Conservation (phyloP, 2,888 invertebrate genomes). For the Parnassius mnemosyne region DNA sequence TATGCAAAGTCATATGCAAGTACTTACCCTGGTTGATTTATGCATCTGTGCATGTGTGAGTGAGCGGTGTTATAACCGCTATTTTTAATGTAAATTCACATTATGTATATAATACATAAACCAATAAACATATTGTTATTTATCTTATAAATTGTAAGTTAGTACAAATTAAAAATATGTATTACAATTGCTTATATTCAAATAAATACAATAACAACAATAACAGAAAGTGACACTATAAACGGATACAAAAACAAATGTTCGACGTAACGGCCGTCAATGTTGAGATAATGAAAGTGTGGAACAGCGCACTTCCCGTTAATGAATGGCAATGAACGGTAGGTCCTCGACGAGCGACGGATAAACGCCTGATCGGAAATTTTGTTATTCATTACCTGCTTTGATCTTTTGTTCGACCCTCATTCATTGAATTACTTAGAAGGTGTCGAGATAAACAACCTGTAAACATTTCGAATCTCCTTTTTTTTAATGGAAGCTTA, state of each 20-base stretch:
- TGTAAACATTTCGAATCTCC: conserved; percentile 6
- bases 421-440: conserved; percentile 20
- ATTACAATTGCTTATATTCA: no score
- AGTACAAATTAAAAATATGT: no score
- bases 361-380: conserved; percentile 49
- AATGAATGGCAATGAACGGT: conserved; percentile 50
- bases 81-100: no score
- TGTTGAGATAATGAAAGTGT: conserved; percentile 4
- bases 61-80: no score
- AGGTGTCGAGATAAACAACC: conserved; percentile 17
- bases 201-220: no score
- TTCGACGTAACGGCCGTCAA: conserved; percentile 24
- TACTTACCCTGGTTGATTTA: no score
- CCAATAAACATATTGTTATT: no score
- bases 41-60: no score
- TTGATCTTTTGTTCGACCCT: conserved; percentile 23
- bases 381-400: conserved; percentile 41
- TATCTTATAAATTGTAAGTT: no score
- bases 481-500: not conserved
- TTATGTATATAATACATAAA: no score
- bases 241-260: conserved; percentile 29
- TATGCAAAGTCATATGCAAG: no score
- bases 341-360: conserved; percentile 46
- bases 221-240: no score
- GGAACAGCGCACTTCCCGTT: conserved; percentile 24